Conservation (phyloP, 1,140 invertebrate species). For the Apis florea region DNA sequence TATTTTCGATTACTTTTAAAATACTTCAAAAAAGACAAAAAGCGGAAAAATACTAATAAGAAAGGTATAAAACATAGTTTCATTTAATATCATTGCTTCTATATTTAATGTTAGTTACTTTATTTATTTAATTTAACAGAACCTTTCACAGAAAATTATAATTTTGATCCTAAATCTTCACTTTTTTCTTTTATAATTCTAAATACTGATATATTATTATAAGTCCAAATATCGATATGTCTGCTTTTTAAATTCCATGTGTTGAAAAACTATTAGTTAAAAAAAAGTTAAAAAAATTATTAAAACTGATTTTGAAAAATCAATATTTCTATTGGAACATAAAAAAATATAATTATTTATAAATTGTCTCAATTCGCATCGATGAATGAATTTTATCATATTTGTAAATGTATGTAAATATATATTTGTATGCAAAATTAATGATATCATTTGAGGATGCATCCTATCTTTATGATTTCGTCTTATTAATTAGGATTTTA, state of each 20-base stretch:
- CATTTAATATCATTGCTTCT: background rate
- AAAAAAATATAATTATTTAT: slow-evolving; percentile 7
- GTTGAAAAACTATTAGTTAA: too few relatives aligned
- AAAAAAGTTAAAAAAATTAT: slow-evolving; percentile 10
- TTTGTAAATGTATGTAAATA: too few relatives aligned
- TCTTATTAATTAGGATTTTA: slow-evolving; percentile 45
- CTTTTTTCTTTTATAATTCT: too few relatives aligned
- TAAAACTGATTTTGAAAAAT: background rate
- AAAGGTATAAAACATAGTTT: background rate
- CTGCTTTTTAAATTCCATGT: too few relatives aligned
- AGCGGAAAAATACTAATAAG: slow-evolving; percentile 30
- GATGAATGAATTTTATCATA: slow-evolving; percentile 27
- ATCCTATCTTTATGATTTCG: slow-evolving; percentile 42
- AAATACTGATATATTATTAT: too few relatives aligned
- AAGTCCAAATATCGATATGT: too few relatives aligned
- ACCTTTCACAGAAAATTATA: background rate
- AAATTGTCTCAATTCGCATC: background rate
- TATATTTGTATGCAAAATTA: too few relatives aligned
- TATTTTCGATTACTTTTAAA: slow-evolving; percentile 14
- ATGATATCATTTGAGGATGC: slow-evolving; percentile 43
- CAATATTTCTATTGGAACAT: background rate
- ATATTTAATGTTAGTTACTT: background rate
- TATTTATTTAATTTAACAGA: slow-evolving; percentile 22
- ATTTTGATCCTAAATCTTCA: too few relatives aligned
- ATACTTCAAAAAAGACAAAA: background rate